Evolutionary conservation across 2,888 invertebrate species (phyloP).

Genomic region (Philopedon plagiatum): DNA sequence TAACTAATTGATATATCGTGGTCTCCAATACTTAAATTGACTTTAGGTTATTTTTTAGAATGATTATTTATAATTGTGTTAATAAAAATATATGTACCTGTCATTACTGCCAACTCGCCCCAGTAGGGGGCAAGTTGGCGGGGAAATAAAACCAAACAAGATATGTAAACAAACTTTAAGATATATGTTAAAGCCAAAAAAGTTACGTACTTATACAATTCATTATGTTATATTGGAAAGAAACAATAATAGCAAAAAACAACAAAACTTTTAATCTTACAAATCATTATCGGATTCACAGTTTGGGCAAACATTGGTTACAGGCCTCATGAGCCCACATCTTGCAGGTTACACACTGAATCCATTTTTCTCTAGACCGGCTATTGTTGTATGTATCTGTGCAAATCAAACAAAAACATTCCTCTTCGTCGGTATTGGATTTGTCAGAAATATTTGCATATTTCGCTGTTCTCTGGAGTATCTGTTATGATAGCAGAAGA

Average conservation of each 20-base stretch:
- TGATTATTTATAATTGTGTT: too few relatives aligned
- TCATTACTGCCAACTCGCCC: too few relatives aligned
- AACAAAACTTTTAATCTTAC: not conserved
- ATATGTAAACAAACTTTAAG: too few relatives aligned
- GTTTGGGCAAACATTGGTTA: slow-evolving; percentile 8
- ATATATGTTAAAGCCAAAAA: too few relatives aligned
- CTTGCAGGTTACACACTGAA: slow-evolving; percentile 9
- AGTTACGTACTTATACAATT: too few relatives aligned
- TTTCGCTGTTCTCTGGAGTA: slow-evolving; percentile 14
- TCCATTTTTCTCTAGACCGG: slow-evolving; percentile 20
- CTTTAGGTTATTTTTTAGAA: too few relatives aligned
- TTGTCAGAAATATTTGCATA: not conserved
- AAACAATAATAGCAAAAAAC: not conserved
- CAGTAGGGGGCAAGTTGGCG: too few relatives aligned
- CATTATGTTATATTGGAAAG: too few relatives aligned
- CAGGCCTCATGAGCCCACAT: slow-evolving; percentile 11
- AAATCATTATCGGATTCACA: slow-evolving; percentile 9
- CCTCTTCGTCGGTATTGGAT: not conserved
- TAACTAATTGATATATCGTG: too few relatives aligned
- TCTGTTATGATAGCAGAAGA: slow-evolving; percentile 2
- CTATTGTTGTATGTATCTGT: not conserved
- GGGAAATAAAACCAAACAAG: too few relatives aligned
- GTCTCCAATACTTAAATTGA: too few relatives aligned
- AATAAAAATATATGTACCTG: too few relatives aligned
- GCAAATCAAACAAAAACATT: slow-evolving; percentile 19